Evolutionary conservation across 2,113 vertebrate species (phyloP).

Genomic region (Corapipo altera): DNA sequence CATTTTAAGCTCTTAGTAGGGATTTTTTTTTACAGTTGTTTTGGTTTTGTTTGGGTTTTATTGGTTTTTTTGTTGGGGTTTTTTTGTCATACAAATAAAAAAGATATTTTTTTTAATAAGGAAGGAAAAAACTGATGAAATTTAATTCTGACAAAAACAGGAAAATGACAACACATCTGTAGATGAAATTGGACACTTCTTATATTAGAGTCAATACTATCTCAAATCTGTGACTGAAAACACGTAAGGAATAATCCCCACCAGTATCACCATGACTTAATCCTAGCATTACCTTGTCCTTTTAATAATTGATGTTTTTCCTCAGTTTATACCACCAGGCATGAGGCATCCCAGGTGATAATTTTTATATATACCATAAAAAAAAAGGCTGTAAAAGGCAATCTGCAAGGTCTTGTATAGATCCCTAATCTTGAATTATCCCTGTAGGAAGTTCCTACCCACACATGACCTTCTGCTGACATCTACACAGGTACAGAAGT

Average conservation of each 20-base stretch:
- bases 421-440: neutral
- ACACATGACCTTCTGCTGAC: neutral
- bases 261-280: neutral
- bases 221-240: neutral
- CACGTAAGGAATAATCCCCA: neutral
- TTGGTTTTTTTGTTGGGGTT: neutral
- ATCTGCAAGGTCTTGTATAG: neutral
- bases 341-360: neutral
- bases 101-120: accelerated
- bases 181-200: neutral
- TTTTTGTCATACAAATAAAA: neutral
- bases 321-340: neutral
- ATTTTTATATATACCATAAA: neutral
- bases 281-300: neutral
- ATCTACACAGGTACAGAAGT: neutral
- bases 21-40: neutral
- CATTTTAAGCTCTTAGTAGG: neutral
- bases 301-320: neutral
- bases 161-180: neutral
- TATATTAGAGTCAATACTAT: neutral
- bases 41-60: accelerated
- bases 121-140: neutral
- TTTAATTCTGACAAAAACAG: neutral
- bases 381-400: neutral
- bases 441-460: neutral